Evolutionary conservation across 2,797 vertebrate species (phyloP).

Genomic region (Triplophysa yarkandensis): DNA sequence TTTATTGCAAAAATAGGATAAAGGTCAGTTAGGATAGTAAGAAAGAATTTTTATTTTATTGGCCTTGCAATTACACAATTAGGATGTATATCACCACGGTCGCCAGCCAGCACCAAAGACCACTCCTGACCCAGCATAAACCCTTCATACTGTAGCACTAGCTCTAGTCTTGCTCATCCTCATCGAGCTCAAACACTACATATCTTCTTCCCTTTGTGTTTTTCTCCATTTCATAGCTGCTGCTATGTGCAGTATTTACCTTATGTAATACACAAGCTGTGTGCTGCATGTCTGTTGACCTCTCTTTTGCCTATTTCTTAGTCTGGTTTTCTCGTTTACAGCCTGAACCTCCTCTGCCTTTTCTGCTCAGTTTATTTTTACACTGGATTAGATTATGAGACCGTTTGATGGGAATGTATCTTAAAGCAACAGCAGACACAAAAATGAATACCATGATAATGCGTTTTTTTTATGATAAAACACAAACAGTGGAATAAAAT

Average conservation of each 20-base stretch:
- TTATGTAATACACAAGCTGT: conserved; percentile 42
- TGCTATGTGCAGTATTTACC: conserved; percentile 2
- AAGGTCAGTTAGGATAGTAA: too few relatives aligned
- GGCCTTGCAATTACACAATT: too few relatives aligned
- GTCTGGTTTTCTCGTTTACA: conserved; percentile 31
- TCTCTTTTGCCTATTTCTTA: conserved; percentile 38
- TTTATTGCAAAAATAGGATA: too few relatives aligned
- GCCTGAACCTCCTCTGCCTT: conserved; percentile 4
- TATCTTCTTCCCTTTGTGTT: background rate
- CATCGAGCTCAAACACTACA: conserved; percentile 6
- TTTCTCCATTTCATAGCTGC: conserved; percentile 22
- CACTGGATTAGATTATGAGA: background rate
- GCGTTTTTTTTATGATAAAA: too few relatives aligned
- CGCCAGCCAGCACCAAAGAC: too few relatives aligned
- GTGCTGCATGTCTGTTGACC: conserved; percentile 38
- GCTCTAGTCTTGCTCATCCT: conserved; percentile 2
- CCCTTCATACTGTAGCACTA: too few relatives aligned
- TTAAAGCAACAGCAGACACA: background rate
- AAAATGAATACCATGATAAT: too few relatives aligned
- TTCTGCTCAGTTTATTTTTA: conserved; percentile 35
- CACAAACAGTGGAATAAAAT: too few relatives aligned
- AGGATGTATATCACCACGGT: too few relatives aligned
- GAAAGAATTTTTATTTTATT: too few relatives aligned
- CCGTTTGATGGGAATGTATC: background rate
- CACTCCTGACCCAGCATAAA: too few relatives aligned